Conservation (phyloP, 2,797 vertebrate genomes). For the Schizopygopsis pylzovi region DNA sequence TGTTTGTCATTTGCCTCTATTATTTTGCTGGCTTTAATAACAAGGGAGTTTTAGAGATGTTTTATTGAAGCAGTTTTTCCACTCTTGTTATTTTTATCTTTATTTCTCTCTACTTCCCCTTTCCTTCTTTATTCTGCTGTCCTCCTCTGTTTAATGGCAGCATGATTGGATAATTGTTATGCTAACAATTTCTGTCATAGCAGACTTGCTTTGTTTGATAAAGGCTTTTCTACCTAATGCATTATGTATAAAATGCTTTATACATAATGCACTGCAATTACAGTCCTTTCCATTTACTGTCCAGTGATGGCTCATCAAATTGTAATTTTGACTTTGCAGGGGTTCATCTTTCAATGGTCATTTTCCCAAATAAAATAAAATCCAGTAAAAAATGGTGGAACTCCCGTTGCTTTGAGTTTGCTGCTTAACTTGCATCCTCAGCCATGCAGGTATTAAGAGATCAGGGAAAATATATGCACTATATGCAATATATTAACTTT, state of each 20-base stretch:
- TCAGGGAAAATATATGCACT: too few species aligned
- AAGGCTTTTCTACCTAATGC: background rate
- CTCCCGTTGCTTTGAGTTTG: background rate
- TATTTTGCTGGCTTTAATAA: background rate
- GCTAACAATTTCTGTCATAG: conserved; percentile 9
- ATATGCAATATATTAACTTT: too few species aligned
- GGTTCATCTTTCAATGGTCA: conserved; percentile 5
- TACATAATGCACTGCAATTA: background rate
- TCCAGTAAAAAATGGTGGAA: background rate
- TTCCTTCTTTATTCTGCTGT: background rate
- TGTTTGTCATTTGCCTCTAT: conserved; percentile 2
- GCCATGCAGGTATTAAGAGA: too few species aligned
- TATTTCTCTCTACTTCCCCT: background rate
- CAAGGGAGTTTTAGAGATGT: background rate
- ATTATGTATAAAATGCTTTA: too few species aligned
- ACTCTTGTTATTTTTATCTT: conserved; percentile 13
- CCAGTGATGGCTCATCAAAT: conserved; percentile 4
- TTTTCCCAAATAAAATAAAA: background rate
- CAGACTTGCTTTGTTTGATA: conserved; percentile 19
- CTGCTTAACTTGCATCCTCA: background rate
- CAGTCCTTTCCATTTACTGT: background rate
- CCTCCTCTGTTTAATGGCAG: conserved; percentile 9
- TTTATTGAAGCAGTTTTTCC: conserved; percentile 1
- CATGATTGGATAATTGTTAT: conserved; percentile 20
- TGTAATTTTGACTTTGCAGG: background rate